Percentiles rank a stretch among this genome's conserved stretches.
These are phyloP conservation scores for Acholoe squamosa DNA, from an alignment of 2,888 invertebrate genomes.

Conservation along the genomic window DNA sequence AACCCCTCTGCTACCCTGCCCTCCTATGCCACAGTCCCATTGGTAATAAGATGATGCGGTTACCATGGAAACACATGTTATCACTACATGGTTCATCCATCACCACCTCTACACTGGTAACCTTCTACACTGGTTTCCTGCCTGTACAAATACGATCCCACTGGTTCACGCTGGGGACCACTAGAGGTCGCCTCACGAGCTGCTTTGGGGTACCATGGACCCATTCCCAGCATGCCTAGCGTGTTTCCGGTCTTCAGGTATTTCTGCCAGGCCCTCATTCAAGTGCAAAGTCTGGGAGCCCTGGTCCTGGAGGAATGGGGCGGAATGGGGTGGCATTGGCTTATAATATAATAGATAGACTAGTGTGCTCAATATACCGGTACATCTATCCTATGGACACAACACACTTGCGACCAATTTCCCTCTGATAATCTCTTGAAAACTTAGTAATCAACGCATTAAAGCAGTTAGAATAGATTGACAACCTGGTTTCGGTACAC, in stretches of 20 bases:
- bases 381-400: too few species aligned
- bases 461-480: too few species aligned
- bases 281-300: neutral
- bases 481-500: too few species aligned
- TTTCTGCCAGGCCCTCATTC: neutral
- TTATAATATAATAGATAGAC: too few species aligned
- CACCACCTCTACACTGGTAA: neutral
- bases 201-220: neutral
- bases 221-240: neutral
- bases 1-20: neutral
- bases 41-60: neutral
- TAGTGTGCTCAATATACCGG: too few species aligned
- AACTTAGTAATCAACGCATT: too few species aligned
- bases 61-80: constrained; percentile 9
- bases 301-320: neutral
- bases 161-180: neutral
- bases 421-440: too few species aligned
- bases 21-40: neutral
- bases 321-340: neutral
- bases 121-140: neutral
- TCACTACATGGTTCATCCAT: neutral
- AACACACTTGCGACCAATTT: too few species aligned
- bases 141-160: neutral
- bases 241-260: neutral
- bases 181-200: neutral